A percentile compares a stretch with the other conserved stretches of the same genome.
phyloP scores from a whole-genome alignment of 2,113 vertebrate species.

The Capricornis sumatraensis region DNA sequence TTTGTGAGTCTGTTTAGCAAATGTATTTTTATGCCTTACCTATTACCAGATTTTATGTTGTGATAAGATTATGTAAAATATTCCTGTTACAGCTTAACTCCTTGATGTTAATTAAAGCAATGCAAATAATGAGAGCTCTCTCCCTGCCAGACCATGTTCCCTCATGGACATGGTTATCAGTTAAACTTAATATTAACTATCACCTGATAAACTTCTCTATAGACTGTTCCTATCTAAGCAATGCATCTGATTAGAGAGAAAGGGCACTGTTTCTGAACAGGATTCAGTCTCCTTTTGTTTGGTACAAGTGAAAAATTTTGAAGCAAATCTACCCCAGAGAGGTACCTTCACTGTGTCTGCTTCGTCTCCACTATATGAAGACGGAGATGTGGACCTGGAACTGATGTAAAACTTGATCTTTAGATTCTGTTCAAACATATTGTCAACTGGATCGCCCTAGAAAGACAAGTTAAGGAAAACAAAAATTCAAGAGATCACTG shows the following conservation, averaged over 20 bases:
- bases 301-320: background rate
- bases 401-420: slow-evolving; percentile 89
- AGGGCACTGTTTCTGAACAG: background rate
- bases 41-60: background rate
- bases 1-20: background rate
- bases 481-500: slow-evolving; percentile 23
- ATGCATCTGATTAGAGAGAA: background rate
- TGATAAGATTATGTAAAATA: background rate
- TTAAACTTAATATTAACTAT: background rate
- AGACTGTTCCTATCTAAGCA: background rate
- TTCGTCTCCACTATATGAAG: slow-evolving; percentile 90
- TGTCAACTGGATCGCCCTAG: slow-evolving; percentile 91
- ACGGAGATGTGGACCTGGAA: slow-evolving; percentile 90
- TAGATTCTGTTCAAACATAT: slow-evolving; percentile 87
- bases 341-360: slow-evolving; percentile 85
- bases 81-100: background rate
- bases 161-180: background rate
- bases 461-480: slow-evolving; percentile 52
- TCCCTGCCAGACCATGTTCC: background rate
- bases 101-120: background rate
- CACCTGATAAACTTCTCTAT: background rate
- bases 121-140: background rate
- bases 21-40: background rate
- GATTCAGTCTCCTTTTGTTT: background rate
- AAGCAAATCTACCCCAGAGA: background rate